Evolutionary conservation across 1,140 invertebrate species (phyloP), one percentile per base, ranked within the genome.

Genomic region (Drosophila trapezifrons): DNA sequence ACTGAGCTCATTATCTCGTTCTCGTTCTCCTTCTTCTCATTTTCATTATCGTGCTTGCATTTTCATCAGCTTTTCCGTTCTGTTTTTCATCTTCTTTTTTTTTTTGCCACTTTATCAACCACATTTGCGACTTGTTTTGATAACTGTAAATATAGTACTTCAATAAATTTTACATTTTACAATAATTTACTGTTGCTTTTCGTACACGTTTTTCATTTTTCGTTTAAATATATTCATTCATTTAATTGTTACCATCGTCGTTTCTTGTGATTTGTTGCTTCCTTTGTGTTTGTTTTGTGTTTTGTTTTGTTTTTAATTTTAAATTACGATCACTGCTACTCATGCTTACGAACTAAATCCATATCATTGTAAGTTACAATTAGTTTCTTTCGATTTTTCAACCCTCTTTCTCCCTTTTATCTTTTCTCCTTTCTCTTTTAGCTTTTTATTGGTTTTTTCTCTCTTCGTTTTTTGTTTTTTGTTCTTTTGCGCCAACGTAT

Each of bases 271-370:
- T 69, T 56, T 49, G 25, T 29, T 74, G 29, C 12, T 49, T 73
- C 25, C 12, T 37, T 60, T 70, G 52, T 43, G 25, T 55, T 25
- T 55, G 45, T 55, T 55, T 38, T 60, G 18, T 38, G n/a, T 78
- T 49, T 51, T 63, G 37, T 63, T 63, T 64, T 18, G 49, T 56
- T 77, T 52, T 60, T 89, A 89, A 90, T 89, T 90, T 89, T 89
- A 87, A 87, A 89, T 89, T 89, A 89, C 80, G 77, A 89, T 89
- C 84, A 89, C 84, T 89, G 77, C 84, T 89, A 89, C 84, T 89
- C 79, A 84, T 84, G 54, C 84, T 89, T 89, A 89, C 52, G 27
- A 67, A 52, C 80, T 89, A 90, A 84, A 64, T 89, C 67, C 84
- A 87, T 86, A 87, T 86, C 66, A 80, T 52, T 75, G 71, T 89